Evolutionary conservation across 2,113 vertebrate species (phyloP).

Genomic region (Oxyura jamaicensis): DNA sequence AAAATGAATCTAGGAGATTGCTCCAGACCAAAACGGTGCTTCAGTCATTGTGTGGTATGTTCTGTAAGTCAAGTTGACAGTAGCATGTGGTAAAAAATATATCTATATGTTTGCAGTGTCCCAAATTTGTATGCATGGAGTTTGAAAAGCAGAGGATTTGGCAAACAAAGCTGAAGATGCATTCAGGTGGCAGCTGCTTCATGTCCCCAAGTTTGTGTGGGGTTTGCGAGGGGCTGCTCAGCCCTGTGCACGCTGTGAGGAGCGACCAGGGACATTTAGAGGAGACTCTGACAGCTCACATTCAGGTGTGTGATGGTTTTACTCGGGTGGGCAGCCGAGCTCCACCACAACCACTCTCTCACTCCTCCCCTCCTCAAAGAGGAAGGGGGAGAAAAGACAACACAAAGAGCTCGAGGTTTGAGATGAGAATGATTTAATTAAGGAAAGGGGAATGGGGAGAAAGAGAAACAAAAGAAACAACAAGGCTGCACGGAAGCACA

Average conservation of each 20-base stretch:
- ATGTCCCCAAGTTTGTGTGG: background rate
- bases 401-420: too few species aligned
- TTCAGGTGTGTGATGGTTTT: too few species aligned
- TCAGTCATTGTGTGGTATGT: background rate
- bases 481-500: too few species aligned
- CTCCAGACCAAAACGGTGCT: background rate
- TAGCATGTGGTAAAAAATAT: background rate
- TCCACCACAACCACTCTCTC: too few species aligned
- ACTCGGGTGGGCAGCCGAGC: too few species aligned
- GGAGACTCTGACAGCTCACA: background rate
- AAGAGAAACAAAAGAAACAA: too few species aligned
- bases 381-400: too few species aligned
- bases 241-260: accelerated
- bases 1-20: background rate
- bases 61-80: background rate
- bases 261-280: background rate
- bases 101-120: background rate
- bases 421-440: too few species aligned
- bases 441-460: too few species aligned
- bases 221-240: background rate
- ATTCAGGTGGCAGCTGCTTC: accelerated
- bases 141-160: background rate
- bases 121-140: background rate
- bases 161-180: background rate
- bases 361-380: too few species aligned